phyloP scores from a whole-genome alignment of 1,140 invertebrate species.

The Mya arenaria region DNA sequence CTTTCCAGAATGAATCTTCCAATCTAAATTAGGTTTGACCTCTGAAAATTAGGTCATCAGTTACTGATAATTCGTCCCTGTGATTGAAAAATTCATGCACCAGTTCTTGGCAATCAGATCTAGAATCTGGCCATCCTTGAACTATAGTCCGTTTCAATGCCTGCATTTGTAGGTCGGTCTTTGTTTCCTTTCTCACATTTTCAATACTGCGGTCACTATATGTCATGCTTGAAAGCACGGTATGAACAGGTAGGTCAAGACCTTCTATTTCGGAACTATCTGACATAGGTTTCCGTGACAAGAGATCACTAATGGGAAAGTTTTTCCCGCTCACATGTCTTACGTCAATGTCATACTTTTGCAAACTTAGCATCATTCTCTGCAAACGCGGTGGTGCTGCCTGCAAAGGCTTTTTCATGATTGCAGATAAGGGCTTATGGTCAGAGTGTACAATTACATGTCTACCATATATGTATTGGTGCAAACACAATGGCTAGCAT shows the following conservation, averaged over 20 bases:
- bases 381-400: conserved; percentile 49
- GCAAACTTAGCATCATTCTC: conserved; percentile 73
- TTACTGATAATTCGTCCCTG: too few species aligned
- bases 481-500: conserved; percentile 61
- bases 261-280: background rate
- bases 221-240: background rate
- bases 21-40: too few species aligned
- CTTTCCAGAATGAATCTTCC: too few species aligned
- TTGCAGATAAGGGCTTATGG: conserved; percentile 50
- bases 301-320: conserved; percentile 74
- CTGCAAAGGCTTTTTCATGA: conserved; percentile 47
- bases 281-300: background rate
- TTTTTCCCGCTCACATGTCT: conserved; percentile 75
- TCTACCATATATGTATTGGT: conserved; percentile 75
- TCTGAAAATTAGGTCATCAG: too few species aligned
- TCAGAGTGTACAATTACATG: conserved; percentile 55
- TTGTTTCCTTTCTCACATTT: background rate
- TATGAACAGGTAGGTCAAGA: conserved; percentile 12
- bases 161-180: background rate
- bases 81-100: too few species aligned
- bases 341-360: conserved; percentile 75
- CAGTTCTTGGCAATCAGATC: too few species aligned
- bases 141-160: background rate
- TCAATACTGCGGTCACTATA: background rate
- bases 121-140: too few species aligned